phyloP scores from a whole-genome alignment of 2,113 vertebrate species.

The Cochlearius cochlearius region DNA sequence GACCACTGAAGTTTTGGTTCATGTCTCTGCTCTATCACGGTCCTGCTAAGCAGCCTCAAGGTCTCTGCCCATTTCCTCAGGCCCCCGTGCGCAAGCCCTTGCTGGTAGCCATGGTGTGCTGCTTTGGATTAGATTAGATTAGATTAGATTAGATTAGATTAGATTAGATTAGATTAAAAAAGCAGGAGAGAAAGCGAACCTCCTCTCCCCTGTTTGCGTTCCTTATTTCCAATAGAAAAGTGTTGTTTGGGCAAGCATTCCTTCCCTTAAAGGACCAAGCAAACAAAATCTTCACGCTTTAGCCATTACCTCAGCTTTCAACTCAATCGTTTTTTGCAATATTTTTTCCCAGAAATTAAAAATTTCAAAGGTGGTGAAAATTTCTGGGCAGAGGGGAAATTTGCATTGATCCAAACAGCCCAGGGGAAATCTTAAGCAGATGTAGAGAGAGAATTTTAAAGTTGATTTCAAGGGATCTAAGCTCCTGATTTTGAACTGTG shows the following conservation, averaged over 20 bases:
- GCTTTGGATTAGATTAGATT: neutral
- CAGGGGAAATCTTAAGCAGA: neutral
- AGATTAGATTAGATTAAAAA: neutral
- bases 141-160: neutral
- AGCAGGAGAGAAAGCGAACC: neutral
- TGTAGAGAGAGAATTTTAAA: neutral
- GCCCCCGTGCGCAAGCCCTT: neutral
- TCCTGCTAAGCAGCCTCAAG: neutral
- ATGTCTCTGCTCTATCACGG: neutral
- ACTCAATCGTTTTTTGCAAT: rapidly evolving
- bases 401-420: neutral
- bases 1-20: neutral
- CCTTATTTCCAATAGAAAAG: neutral
- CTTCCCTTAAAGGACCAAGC: neutral
- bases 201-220: neutral
- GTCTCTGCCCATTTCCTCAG: neutral
- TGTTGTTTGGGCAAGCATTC: neutral
- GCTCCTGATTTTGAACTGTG: neutral
- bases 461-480: neutral
- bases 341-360: neutral
- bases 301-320: neutral
- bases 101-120: neutral
- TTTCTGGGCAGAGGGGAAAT: neutral
- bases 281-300: neutral
- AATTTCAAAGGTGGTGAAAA: neutral